A percentile compares a stretch with the other conserved stretches of the same genome.
phyloP scores from a whole-genome alignment of 2,888 invertebrate genomes.

The Drosophila pseudotalamancana region DNA sequence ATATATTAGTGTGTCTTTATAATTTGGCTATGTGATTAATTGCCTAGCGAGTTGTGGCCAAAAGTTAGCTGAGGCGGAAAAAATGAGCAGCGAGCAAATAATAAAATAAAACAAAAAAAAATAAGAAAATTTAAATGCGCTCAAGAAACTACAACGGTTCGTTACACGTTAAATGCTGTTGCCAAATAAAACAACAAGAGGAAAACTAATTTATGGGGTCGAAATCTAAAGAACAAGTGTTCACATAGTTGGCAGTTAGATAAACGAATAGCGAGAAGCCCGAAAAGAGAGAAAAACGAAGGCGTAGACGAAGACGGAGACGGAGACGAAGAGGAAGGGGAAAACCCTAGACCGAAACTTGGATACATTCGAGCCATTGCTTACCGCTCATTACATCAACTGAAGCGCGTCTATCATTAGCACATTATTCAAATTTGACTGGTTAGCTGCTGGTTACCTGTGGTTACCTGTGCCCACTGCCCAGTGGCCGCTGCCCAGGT shows the following conservation, averaged over 20 bases:
- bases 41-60: constrained; percentile 25
- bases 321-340: too few relatives aligned
- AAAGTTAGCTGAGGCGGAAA: constrained; percentile 63
- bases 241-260: constrained; percentile 13
- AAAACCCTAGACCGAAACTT: neutral
- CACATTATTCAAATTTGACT: constrained; percentile 78
- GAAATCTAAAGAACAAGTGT: constrained; percentile 56
- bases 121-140: constrained; percentile 39
- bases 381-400: constrained; percentile 66
- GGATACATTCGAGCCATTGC: constrained; percentile 10
- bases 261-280: constrained; percentile 10
- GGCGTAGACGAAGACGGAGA: too few relatives aligned
- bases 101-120: too few relatives aligned
- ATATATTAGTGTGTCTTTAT: constrained; percentile 29
- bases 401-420: constrained; percentile 79
- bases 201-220: constrained; percentile 58
- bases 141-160: constrained; percentile 50
- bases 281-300: neutral
- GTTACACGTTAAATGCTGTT: constrained; percentile 58
- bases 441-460: constrained; percentile 21
- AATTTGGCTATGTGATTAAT: constrained; percentile 70
- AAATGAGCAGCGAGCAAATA: constrained; percentile 53
- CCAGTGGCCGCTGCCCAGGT: constrained; percentile 39
- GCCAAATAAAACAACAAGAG: constrained; percentile 49
- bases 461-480: constrained; percentile 33